Evolutionary conservation across 92 coral and sea anemone species (phyloP).

Genomic region (Porites lobata): DNA sequence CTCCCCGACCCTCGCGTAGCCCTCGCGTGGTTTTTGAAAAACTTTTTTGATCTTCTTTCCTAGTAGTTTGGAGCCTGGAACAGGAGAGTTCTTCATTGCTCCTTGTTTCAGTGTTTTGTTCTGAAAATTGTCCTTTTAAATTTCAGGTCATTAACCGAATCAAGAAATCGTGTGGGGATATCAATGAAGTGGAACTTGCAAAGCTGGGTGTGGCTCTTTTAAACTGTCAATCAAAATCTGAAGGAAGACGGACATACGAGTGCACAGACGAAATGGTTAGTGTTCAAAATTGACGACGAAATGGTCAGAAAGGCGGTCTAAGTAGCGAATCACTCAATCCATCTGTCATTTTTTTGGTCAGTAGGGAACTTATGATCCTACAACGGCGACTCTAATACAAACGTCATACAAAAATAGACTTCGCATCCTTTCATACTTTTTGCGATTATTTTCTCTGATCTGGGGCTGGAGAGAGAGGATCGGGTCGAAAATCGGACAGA

Average conservation of each 20-base stretch:
- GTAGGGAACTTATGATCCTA: neutral
- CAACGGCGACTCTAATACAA: too few species aligned
- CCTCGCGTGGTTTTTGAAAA: too few species aligned
- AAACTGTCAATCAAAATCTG: constrained; percentile 97
- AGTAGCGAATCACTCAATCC: too few species aligned
- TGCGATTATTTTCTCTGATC: too few species aligned
- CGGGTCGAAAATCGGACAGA: too few species aligned
- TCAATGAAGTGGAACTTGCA: constrained; percentile 96
- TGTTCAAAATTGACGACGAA: neutral
- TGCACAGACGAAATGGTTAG: constrained; percentile 98
- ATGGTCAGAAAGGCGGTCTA: neutral
- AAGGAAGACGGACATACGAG: constrained; percentile 83
- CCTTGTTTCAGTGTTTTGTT: neutral
- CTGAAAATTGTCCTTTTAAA: neutral
- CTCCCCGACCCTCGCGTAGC: too few species aligned
- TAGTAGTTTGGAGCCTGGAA: too few species aligned
- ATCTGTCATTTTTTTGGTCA: neutral
- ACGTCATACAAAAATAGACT: too few species aligned
- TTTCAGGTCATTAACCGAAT: constrained; percentile 92
- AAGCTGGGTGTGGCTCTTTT: constrained; percentile 93
- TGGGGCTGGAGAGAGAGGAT: too few species aligned
- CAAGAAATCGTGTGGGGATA: constrained; percentile 91
- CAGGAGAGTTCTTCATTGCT: neutral
- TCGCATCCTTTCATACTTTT: too few species aligned
- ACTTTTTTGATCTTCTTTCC: too few species aligned